Base-by-base conservation (phyloP, 2,113 vertebrate genomes). In the Mormyrus lacerda region DNA sequence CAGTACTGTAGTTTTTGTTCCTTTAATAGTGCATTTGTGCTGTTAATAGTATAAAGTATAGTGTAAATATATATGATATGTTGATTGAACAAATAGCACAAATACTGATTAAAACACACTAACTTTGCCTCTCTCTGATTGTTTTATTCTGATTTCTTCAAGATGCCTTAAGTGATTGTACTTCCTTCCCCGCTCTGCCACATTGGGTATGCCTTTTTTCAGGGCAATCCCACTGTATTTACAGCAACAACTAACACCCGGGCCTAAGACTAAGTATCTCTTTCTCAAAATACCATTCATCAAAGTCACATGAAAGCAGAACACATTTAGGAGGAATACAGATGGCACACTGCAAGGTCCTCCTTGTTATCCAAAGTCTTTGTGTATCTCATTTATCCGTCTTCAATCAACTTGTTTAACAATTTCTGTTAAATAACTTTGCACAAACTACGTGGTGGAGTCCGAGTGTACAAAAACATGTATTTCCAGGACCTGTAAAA, bases 241-340 rank as follows among this genome's bases (percentile, higher is more conserved):
- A 93, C 92, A 65, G 92, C 93, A 93, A 93, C 91, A 90, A 93
- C 93, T 94, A 93, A 94, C 93, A 92, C 92, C 39, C 73, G 47
- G 76, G 15, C 27, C 85, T 48, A 39, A 51, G 85, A 91, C 91
- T 91, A 91, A 95, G 93, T 93, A 93, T 94, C 93, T 91, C 90
- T 91, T 94, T 90, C 55, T 95, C 93, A 93, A 95, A 95, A 95
- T 95, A 95, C 94, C 93, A 94, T 95, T 93, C 82, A 91, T 95
- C 95, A 95, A 92, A 94, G 94, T 95, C 95, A 95, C 91, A 92
- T 93, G 92, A 94, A 94, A 93, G 93, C 91, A 89, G 91, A 93
- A 91, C 91, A 92, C 91, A 92, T 94, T 94, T 93, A 87, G 91
- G 65, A 47, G 92, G 90, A 92, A 92, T 91, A 90, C 27, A 86